Evolutionary conservation across 2,797 vertebrate species (phyloP).

Genomic region (Tinamus major): DNA sequence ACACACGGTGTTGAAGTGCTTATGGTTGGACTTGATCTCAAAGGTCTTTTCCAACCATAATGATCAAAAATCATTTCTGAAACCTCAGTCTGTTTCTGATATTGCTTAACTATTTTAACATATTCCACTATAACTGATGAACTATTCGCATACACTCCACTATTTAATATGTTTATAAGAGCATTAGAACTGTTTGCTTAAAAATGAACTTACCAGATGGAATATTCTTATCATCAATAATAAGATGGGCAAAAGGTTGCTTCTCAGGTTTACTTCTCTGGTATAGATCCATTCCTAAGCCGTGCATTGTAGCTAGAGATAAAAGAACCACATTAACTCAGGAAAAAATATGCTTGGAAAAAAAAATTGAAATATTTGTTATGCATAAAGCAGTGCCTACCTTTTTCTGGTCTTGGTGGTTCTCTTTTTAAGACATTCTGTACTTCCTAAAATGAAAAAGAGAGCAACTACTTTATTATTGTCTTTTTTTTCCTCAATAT

Average conservation of each 20-base stretch:
- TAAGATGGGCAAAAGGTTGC: constrained; percentile 83
- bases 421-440: constrained; percentile 74
- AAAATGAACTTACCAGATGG: constrained; percentile 78
- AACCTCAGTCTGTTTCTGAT: background rate
- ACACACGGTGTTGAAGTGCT: too few relatives aligned
- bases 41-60: too few relatives aligned
- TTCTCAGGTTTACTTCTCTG: constrained; percentile 73
- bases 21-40: too few relatives aligned
- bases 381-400: constrained; percentile 51
- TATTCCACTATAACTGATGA: background rate
- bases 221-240: constrained; percentile 80
- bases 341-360: background rate
- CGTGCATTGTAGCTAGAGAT: constrained; percentile 74
- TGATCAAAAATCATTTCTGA: background rate
- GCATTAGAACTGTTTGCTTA: background rate
- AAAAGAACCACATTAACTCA: constrained; percentile 62
- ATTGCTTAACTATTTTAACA: background rate
- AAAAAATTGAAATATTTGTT: background rate
- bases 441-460: constrained; percentile 78
- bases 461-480: background rate
- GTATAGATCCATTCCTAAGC: constrained; percentile 68
- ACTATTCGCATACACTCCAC: background rate
- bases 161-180: background rate
- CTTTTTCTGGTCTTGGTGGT: constrained; percentile 76
- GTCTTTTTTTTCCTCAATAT: background rate